A percentile compares a stretch with the other conserved stretches of the same genome.
phyloP scores from a whole-genome alignment of 2,113 vertebrate species.

The Gila orcuttii region DNA sequence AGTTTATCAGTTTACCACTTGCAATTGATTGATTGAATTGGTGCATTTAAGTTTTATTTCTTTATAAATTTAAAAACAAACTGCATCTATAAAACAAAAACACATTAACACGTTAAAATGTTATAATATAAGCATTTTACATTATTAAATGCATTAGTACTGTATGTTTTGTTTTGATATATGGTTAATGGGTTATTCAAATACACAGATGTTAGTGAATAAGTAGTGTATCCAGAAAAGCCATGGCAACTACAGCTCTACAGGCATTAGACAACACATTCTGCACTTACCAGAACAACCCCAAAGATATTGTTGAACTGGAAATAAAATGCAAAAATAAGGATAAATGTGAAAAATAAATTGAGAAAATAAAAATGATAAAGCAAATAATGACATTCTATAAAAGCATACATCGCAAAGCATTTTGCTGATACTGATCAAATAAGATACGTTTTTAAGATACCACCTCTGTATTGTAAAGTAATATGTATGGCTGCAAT shows the following conservation, averaged over 20 bases:
- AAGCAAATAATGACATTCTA: constrained; percentile 7
- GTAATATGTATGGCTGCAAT: no score
- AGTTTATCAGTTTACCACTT: background rate
- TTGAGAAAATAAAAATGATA: constrained; percentile 12
- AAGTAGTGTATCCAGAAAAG: constrained; percentile 10
- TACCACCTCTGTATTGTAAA: no score
- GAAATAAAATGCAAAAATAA: constrained; percentile 80
- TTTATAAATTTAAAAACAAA: background rate
- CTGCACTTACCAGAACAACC: constrained; percentile 91
- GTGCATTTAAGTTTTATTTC: background rate
- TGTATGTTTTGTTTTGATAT: background rate
- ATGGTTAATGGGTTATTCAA: constrained; percentile 7
- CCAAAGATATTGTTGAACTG: constrained; percentile 96
- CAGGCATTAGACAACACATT: constrained; percentile 59
- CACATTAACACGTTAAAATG: background rate
- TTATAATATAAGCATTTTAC: constrained; percentile 22
- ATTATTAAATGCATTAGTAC: constrained; percentile 39
- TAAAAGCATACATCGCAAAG: background rate
- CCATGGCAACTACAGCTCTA: background rate
- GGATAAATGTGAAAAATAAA: constrained; percentile 29
- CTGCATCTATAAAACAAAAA: background rate
- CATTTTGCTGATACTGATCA: background rate
- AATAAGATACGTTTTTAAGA: no score
- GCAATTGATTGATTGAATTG: background rate
- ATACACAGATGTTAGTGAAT: constrained; percentile 20